Base-by-base conservation (phyloP, 2,888 invertebrate genomes). In the Aphidius colemani region DNA sequence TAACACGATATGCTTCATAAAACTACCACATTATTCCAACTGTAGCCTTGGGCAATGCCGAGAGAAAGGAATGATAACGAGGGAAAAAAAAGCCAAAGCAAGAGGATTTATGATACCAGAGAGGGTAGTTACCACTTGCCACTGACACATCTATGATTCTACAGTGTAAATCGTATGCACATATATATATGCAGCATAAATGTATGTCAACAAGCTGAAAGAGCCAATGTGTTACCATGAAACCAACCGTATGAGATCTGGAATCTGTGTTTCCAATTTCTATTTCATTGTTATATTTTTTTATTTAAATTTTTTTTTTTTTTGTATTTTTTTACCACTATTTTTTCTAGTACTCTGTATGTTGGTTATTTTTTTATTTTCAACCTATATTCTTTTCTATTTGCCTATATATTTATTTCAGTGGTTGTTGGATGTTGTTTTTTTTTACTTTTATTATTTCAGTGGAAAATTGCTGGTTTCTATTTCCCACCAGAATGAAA, bases 71-170 rank as follows among this genome's bases (percentile, higher is more conserved):
- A 30, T 5, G 30, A 30, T 30, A 30, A 30, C 30, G 5, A 30
- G 30, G 0, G 2, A 30, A 30, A 30, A 30, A 30, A 30, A 30
- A 30, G 5, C 30, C 30, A 30, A 5, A 30, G 5, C 30, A 30
- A 30, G 30, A 30, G 30, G 46, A 66, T 67, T 69, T 65, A 67
- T 63, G 53, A 57, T 44, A 53, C 62, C 59, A 43, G 13, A 44
- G 60, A 64, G 67, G 59, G 55, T 49, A 62, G 62, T 66, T 64
- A 66, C 55, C 30, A 41, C 49, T 41, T 7, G 53, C 53, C 30
- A 53, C 53, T 59, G 59, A 59, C 63, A 59, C 43, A 56, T 63
- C 49, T 63, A 63, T 63, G 30, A 30, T 30, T 30, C 5, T 30
- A 30, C 30, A 30, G 30, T 30, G 30, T 30, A 30, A n/a, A n/a